Conservation (phyloP, 2,797 vertebrate species). For the Prionace glauca region DNA sequence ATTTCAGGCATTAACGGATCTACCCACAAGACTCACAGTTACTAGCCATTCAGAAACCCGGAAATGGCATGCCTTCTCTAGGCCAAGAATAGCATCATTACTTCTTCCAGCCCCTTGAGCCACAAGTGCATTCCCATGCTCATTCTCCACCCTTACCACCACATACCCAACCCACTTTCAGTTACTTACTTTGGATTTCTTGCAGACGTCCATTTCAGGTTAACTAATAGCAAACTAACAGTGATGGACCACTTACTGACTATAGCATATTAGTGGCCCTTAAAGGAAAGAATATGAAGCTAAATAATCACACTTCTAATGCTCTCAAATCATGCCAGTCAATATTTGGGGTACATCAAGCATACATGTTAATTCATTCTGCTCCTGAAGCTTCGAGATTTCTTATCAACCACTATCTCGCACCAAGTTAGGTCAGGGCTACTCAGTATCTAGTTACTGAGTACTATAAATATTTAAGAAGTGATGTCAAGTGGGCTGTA, state of each 20-base stretch:
- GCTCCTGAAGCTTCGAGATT: neutral
- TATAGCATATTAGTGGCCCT: neutral
- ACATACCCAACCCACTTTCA: neutral
- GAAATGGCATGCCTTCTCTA: neutral
- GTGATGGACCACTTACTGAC: neutral
- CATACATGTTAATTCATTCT: neutral
- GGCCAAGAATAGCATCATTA: neutral
- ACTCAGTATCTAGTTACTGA: neutral
- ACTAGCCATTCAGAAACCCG: neutral
- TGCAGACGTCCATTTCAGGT: neutral
- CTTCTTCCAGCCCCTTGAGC: neutral
- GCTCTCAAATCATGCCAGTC: neutral
- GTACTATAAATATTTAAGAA: constrained; percentile 2
- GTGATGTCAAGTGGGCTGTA: neutral
- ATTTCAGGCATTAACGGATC: neutral
- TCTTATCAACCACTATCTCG: neutral
- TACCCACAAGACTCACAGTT: neutral
- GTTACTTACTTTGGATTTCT: neutral
- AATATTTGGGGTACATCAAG: neutral
- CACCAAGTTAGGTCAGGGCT: neutral
- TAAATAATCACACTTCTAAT: neutral
- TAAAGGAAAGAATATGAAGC: neutral
- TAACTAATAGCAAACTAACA: neutral
- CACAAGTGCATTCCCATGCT: neutral
- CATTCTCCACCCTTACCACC: neutral